These are phyloP conservation scores for Oncorhynchus gorbuscha DNA, from an alignment of 2,113 vertebrate genomes.

Conservation along the genomic window DNA sequence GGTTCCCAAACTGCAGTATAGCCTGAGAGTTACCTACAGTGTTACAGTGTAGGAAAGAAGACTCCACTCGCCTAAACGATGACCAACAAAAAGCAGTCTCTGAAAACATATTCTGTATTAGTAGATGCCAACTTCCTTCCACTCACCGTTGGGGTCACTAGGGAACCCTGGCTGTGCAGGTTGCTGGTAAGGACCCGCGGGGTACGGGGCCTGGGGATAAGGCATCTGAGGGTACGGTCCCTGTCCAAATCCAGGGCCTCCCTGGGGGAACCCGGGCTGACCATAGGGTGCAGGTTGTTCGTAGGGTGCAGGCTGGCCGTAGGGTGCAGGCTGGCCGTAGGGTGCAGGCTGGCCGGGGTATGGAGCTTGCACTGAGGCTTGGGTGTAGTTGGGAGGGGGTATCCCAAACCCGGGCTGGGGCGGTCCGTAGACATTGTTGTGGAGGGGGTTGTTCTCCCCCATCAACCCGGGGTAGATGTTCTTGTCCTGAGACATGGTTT, in stretches of 20 bases:
- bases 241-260: conserved; percentile 44
- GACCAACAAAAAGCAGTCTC: no score
- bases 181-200: conserved; percentile 78
- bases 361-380: conserved; percentile 57
- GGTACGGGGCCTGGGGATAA: conserved; percentile 78
- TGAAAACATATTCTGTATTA: no score
- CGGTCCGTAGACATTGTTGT: conserved; percentile 77
- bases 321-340: background rate
- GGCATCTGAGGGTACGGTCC: conserved; percentile 75
- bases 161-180: conserved; percentile 61
- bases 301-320: no score
- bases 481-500: conserved; percentile 85
- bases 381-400: conserved; percentile 79
- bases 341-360: conserved; percentile 39
- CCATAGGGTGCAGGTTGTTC: conserved; percentile 17
- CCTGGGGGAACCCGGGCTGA: conserved; percentile 41
- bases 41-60: no score
- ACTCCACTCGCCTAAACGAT: no score
- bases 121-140: no score
- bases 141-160: conserved; percentile 66
- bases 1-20: no score
- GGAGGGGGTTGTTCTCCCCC: conserved; percentile 81
- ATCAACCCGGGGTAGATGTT: conserved; percentile 76
- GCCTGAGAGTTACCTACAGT: no score
- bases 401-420: conserved; percentile 71